Evolutionary conservation across 2,888 invertebrate species (phyloP), one percentile per base, ranked within the genome.

Genomic region (Drosophila gaucha): DNA sequence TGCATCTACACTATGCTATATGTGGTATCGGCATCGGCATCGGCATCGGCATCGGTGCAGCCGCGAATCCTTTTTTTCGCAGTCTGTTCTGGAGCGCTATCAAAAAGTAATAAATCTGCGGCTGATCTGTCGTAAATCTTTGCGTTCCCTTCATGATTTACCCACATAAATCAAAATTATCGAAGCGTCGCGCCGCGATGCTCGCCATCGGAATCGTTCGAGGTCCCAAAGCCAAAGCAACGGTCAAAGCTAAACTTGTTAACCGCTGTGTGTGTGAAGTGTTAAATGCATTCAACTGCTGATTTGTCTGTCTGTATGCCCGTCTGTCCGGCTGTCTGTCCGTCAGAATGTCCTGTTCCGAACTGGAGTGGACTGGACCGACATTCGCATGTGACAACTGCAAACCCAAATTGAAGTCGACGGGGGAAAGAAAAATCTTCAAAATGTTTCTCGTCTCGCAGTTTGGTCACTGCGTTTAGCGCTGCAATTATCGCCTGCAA

Each of bases 101-200:
- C 90, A 89, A 86, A 90, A 90, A 79, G 90, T 83, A 90, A 90
- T 90, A 90, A 90, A 90, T 90, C 89, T 90, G 79, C 66, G 67
- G 75, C 78, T 90, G 90, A 90, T 89, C 89, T 88, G 88, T 84
- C 90, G 90, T 90, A 90, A 90, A 90, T 90, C 90, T 89, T 82
- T 74, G 79, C 78, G 90, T 78, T 88, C 79, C 79, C 84, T 87
- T 90, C 89, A 88, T 88, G 90, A 89, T 89, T 90, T 90, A 85
- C 82, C 82, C 84, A 89, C 90, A 90, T 90, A 90, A 90, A 90
- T 90, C 90, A 90, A 90, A 90, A 90, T 90, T 90, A 90, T 90
- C 90, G 88, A 82, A 67, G 75, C 72, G 67, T 64, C 67, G 78
- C 63, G 76, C 56, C 59, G 56, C 54, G 30, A 28, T 51, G 16